phyloP scores from a whole-genome alignment of 2,113 vertebrate genomes.

The Trichomycterus rosablanca region DNA sequence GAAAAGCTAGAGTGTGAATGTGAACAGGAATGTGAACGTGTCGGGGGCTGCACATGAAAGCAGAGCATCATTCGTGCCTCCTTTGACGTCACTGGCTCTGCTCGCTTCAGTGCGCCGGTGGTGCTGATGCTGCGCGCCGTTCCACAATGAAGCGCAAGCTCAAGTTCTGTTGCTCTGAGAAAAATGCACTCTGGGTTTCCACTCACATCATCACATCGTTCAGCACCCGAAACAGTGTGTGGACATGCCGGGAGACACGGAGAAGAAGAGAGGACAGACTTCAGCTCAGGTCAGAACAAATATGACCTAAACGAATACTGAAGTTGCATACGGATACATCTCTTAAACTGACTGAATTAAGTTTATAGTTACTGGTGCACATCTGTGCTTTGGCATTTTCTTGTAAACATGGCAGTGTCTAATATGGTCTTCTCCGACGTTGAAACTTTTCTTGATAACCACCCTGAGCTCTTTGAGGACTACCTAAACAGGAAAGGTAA shows the following conservation, averaged over 20 bases:
- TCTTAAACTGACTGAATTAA: neutral
- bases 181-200: constrained; percentile 10
- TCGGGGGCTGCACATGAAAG: constrained; percentile 21
- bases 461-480: constrained; percentile 86
- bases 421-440: constrained; percentile 85
- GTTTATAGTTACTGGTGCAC: constrained; percentile 1
- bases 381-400: neutral
- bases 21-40: constrained; percentile 6
- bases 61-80: constrained; percentile 11
- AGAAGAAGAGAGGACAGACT: neutral
- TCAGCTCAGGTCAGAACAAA: constrained; percentile 11
- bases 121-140: constrained; percentile 28
- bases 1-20: no score
- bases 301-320: constrained; percentile 17
- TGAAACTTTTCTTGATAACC: constrained; percentile 93
- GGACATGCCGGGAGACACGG: neutral
- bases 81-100: constrained; percentile 29
- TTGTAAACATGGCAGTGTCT: constrained; percentile 71
- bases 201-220: neutral
- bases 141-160: constrained; percentile 27
- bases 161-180: constrained; percentile 12
- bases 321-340: constrained; percentile 9
- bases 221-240: neutral
- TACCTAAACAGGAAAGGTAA: constrained; percentile 84
- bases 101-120: constrained; percentile 17